Base-by-base conservation (phyloP, 2,888 invertebrate species). In the Drosophila phalerata region DNA sequence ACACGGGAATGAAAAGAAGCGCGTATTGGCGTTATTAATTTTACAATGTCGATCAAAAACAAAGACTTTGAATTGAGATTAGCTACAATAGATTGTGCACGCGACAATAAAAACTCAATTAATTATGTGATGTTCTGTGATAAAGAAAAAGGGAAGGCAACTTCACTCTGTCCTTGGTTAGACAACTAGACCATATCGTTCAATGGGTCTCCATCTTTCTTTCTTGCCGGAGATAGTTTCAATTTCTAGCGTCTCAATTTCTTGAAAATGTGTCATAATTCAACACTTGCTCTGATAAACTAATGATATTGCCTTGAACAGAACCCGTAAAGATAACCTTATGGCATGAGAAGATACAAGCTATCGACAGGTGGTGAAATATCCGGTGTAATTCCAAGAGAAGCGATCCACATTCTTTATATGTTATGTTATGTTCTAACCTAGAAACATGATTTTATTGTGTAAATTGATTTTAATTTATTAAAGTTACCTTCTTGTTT, bases 111-210 rank as follows among this genome's bases (percentile, higher is more conserved):
- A 57, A 60, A 61, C 43, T 38, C 52, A 77, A 74, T 77, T 76
- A 76, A 77, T 76, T 77, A 76, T 77, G 69, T 69, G 62, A 38
- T 52, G 52, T 48, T 64, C 13, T 37, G 3, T 30, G 63, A 53
- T 45, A 51, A 43, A 55, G 32, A 43, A 9, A 32, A 45, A 22
- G 32, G 32, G 22, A 45, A 38, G 13, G 3, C 22, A 51, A 48
- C 10, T 25, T 37, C 40, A 28, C 6, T 43, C 40, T 76, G 79
- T 69, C 85, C 85, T 81, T 85, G 81, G 47, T 13, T 37, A 45
- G 56, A 60, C 22, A 28, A 9, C 15, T 45, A n/a, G 30, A 22
- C 22, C 60, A 55, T 69, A 81, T 81, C 80, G 81, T 84, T 78
- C 80, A 81, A 49, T 49, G 47, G 38, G 17, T 11, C 17, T 42